A percentile compares a stretch with the other conserved stretches of the same genome.
Conservation (phyloP, 2,888 invertebrate species). For the Lycaena phlaeas region DNA sequence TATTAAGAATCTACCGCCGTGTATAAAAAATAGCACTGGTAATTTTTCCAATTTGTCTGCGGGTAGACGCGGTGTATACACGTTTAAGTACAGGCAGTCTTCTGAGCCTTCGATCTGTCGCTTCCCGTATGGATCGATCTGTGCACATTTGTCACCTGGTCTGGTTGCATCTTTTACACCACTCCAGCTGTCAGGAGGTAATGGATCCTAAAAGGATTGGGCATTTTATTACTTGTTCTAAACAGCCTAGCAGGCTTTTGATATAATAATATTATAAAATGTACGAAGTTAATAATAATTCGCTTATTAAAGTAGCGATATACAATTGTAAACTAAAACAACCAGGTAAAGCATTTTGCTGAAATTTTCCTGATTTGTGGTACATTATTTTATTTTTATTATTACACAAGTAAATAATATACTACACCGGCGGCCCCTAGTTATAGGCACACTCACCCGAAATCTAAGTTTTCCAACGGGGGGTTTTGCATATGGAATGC, state of each 20-base stretch:
- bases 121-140: conserved; percentile 52
- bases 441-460: conserved; percentile 40
- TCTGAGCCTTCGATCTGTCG: conserved; percentile 66
- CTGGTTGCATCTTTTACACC: conserved; percentile 47
- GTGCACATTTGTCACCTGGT: conserved; percentile 53
- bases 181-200: conserved; percentile 38
- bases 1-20: conserved; percentile 69
- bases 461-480: conserved; percentile 51
- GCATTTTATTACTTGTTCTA: too few relatives aligned
- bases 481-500: conserved; percentile 57
- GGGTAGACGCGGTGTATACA: conserved; percentile 75
- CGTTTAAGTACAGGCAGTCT: conserved; percentile 79
- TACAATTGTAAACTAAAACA: too few relatives aligned
- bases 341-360: too few relatives aligned
- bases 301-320: too few relatives aligned
- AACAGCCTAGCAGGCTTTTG: too few relatives aligned
- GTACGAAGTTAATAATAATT: too few relatives aligned
- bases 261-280: too few relatives aligned
- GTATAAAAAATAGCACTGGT: conserved; percentile 72
- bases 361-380: too few relatives aligned
- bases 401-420: too few relatives aligned
- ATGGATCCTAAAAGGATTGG: conserved; percentile 45
- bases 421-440: too few relatives aligned
- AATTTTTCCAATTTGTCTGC: conserved; percentile 34
- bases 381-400: too few relatives aligned